These are phyloP conservation scores for Cryptocephalus primarius DNA, from an alignment of 2,888 invertebrate genomes.

Conservation along the genomic window DNA sequence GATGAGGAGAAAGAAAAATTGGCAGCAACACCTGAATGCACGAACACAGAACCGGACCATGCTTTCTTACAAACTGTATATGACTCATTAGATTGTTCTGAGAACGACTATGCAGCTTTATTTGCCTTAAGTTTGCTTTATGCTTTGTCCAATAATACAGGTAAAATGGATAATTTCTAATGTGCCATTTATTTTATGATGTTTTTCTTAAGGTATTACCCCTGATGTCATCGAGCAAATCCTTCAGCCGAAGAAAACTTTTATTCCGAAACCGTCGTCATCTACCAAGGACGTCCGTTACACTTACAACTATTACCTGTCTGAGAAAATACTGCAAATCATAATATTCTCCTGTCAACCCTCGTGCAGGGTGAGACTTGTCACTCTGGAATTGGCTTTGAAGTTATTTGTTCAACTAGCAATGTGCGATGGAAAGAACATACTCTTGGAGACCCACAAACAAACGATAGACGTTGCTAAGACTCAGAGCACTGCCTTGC, in stretches of 20 bases:
- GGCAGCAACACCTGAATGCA: slow-evolving; percentile 21
- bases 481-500: slow-evolving; percentile 71
- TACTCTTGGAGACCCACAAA: slow-evolving; percentile 57
- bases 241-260: slow-evolving; percentile 46
- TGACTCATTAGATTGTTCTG: slow-evolving; percentile 74
- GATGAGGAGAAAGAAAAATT: slow-evolving; percentile 79
- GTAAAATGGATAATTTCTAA: slow-evolving; percentile 39
- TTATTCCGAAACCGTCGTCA: slow-evolving; percentile 22
- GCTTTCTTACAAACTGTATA: slow-evolving; percentile 86
- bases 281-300: slow-evolving; percentile 30
- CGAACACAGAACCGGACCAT: slow-evolving; percentile 41
- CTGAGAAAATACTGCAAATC: slow-evolving; percentile 75
- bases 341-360: slow-evolving; percentile 78
- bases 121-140: slow-evolving; percentile 86
- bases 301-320: slow-evolving; percentile 70
- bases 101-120: slow-evolving; percentile 90
- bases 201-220: slow-evolving; percentile 56
- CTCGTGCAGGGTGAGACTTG: slow-evolving; percentile 81
- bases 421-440: slow-evolving; percentile 44
- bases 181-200: no score
- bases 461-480: slow-evolving; percentile 58
- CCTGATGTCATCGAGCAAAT: slow-evolving; percentile 71
- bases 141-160: slow-evolving; percentile 88
- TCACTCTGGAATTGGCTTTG: slow-evolving; percentile 82
- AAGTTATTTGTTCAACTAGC: slow-evolving; percentile 65